Evolutionary conservation across 2,113 vertebrate species (phyloP).

Genomic region (Strigops habroptila): DNA sequence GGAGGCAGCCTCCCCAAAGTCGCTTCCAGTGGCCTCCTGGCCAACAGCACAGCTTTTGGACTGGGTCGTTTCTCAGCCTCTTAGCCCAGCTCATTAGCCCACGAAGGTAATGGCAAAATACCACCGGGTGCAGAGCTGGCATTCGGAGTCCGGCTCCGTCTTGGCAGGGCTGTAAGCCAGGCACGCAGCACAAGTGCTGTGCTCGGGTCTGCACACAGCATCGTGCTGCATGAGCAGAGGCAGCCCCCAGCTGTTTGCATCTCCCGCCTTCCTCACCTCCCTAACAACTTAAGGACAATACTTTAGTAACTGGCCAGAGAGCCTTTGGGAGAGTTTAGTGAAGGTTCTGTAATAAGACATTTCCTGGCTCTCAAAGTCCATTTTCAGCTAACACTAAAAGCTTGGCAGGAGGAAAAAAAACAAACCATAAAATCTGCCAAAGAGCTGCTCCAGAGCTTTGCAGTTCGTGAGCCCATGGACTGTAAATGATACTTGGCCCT

Average conservation of each 20-base stretch:
- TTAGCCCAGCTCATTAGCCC: neutral
- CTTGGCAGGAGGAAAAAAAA: neutral
- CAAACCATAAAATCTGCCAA: neutral
- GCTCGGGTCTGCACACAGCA: accelerated
- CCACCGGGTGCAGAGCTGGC: neutral
- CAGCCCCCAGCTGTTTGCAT: accelerated
- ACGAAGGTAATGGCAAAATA: neutral
- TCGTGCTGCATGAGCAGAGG: accelerated
- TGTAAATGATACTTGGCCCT: neutral
- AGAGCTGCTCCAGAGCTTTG: neutral
- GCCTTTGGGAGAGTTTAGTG: neutral
- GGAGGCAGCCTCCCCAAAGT: neutral
- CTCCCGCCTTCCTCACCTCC: neutral
- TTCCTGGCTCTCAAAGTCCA: neutral
- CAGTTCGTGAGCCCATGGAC: neutral
- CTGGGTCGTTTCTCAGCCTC: neutral
- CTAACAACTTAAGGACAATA: neutral
- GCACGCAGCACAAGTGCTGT: accelerated
- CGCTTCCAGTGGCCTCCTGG: neutral
- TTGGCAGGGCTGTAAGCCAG: accelerated
- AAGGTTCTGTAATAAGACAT: neutral
- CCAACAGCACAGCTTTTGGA: neutral
- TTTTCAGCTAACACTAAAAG: neutral
- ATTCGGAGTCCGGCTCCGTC: accelerated
- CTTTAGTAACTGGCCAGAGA: neutral